Evolutionary conservation across 1,140 invertebrate genomes (phyloP).

Genomic region (Drosophila arizonae): DNA sequence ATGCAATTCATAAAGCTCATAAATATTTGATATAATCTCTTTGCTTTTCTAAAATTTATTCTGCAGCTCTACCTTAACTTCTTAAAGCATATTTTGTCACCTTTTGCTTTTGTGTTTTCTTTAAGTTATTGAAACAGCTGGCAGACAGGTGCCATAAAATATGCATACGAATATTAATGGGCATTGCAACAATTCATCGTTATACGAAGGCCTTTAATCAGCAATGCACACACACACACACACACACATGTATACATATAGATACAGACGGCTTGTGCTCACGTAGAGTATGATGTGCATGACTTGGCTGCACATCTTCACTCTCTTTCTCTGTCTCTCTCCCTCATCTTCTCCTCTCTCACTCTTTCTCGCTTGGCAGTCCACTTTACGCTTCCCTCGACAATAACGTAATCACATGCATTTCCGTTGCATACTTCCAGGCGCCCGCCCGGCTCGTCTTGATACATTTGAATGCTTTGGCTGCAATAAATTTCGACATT

Average conservation of each 20-base stretch:
- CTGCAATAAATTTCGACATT: constrained; percentile 66
- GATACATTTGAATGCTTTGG: constrained; percentile 47
- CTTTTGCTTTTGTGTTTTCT: too few species aligned
- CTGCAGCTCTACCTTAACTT: too few species aligned
- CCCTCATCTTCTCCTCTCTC: too few species aligned
- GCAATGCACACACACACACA: constrained; percentile 18
- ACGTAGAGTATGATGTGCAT: constrained; percentile 10
- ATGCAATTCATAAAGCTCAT: too few species aligned
- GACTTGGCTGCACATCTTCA: neutral
- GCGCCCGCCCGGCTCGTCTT: constrained; percentile 24
- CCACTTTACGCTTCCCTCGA: neutral
- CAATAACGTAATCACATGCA: constrained; percentile 63
- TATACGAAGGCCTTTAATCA: constrained; percentile 46
- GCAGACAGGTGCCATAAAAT: constrained; percentile 46
- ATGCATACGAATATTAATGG: constrained; percentile 49
- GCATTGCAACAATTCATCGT: constrained; percentile 50
- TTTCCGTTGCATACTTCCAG: constrained; percentile 62
- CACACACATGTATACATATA: neutral
- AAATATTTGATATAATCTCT: too few species aligned
- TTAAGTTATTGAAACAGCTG: constrained; percentile 20
- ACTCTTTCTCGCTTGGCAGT: neutral
- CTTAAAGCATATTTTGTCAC: too few species aligned
- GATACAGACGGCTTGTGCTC: constrained; percentile 13
- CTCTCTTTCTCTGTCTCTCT: too few species aligned
- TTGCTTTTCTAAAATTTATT: neutral